A percentile compares a stretch with the other conserved stretches of the same genome.
phyloP scores from a whole-genome alignment of 2,797 vertebrate genomes.

The Rhincodon typus region DNA sequence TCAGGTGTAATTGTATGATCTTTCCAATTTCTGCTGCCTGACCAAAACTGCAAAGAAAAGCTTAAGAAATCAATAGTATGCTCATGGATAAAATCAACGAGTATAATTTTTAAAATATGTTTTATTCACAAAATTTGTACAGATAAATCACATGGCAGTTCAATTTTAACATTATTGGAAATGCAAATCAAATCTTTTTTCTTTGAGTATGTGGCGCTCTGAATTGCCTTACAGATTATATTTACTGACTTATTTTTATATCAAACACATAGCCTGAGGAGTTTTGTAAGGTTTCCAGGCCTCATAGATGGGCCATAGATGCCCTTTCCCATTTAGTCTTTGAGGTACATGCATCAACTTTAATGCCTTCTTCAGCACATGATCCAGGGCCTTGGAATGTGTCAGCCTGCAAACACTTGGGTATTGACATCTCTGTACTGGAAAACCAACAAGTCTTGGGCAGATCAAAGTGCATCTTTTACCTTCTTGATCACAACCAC shows the following conservation, averaged over 20 bases:
- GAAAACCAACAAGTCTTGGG: too few relatives aligned
- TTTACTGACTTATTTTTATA: not conserved
- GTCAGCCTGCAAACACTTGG: too few relatives aligned
- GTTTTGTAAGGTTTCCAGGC: not conserved
- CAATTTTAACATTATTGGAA: not conserved
- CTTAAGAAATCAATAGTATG: not conserved
- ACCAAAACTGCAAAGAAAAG: not conserved
- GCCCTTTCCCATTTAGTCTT: too few relatives aligned
- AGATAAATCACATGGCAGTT: not conserved
- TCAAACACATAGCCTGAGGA: not conserved
- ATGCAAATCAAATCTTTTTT: not conserved
- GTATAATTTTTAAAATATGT: not conserved
- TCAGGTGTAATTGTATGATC: not conserved
- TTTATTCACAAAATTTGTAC: not conserved
- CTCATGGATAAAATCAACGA: not conserved
- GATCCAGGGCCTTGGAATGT: too few relatives aligned
- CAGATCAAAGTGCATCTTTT: not conserved
- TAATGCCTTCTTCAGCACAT: too few relatives aligned
- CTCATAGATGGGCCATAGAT: not conserved
- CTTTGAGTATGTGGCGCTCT: not conserved
- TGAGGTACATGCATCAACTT: not conserved
- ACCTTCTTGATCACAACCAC: not conserved
- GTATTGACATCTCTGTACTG: too few relatives aligned
- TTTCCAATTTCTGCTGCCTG: not conserved
- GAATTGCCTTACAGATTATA: not conserved